Evolutionary conservation across 2,113 vertebrate species (phyloP), one percentile per base, ranked within the genome.

Genomic region (Chunga burmeisteri): DNA sequence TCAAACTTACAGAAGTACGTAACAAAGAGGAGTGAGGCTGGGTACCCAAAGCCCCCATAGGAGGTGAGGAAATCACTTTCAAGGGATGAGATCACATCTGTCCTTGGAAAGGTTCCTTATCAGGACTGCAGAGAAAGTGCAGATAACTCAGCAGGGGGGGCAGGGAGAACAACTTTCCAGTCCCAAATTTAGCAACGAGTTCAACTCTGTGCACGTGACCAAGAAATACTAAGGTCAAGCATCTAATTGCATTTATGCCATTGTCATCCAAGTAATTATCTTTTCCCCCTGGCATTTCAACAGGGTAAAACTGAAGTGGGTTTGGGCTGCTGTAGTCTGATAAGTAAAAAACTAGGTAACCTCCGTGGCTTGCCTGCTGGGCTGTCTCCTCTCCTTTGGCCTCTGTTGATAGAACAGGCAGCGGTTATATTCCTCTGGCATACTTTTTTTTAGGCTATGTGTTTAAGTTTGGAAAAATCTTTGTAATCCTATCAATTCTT

Each of bases 321-420:
- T 96, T 93, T 92, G 83, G 58, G 44, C 78, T 95, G 61, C 40
- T 67, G 15, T 52, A 67, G 49, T 61, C n/a, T 85, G 52, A 2
- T 88, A 82, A 96, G 30, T 83, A 52, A 91, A 70, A 96, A 96
- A 93, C 18, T 93, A 87, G 85, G 88, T 95, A 94, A 96, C 84
- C 73, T 94, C 72, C 34, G 30, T 34, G 34, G 40, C 58, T 93
- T 87, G 38, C n/a, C 53, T 88, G 50, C 53, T 42, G 38, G 58
- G 40, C 74, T 36, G 9, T 74, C 25, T 73, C 36, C 16, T 91
- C 66, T 88, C 85, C 67, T 90, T 85, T 66, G 67, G 53, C 53
- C 12, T 66, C 58, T 50, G n/a, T 40, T 74, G 71, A 49, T 68
- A 53, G 65, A 82, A 23, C 23, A 81, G 71, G 18, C 73, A 71